Conservation (phyloP, 2,888 invertebrate species). For the Bellardia pandia region DNA sequence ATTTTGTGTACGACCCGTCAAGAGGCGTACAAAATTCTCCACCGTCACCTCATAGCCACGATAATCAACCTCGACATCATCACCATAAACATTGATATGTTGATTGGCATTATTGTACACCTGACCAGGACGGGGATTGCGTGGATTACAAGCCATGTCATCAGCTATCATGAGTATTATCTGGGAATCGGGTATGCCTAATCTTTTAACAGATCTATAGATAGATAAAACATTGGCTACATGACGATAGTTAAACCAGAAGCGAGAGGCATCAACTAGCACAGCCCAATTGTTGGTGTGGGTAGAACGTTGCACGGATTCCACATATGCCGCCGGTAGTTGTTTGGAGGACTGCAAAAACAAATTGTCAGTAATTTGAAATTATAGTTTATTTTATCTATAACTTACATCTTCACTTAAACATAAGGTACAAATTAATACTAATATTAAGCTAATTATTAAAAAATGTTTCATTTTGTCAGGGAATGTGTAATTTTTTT, state of each 20-base stretch:
- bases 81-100: slow-evolving; percentile 99
- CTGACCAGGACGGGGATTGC: slow-evolving; percentile 98
- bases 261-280: slow-evolving; percentile 98
- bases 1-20: slow-evolving; percentile 96
- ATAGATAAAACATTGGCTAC: slow-evolving; percentile 99
- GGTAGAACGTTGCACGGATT: slow-evolving; percentile 80
- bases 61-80: slow-evolving; percentile 99
- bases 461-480: slow-evolving; percentile 23
- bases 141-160: slow-evolving; percentile 99
- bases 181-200: slow-evolving; percentile 99
- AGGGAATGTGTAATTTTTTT: not conserved
- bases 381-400: not conserved
- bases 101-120: slow-evolving; percentile 99
- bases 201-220: slow-evolving; percentile 97
- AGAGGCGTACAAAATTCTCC: slow-evolving; percentile 97
- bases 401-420: slow-evolving; percentile 53
- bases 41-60: slow-evolving; percentile 98
- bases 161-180: slow-evolving; percentile 99
- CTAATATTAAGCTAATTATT: slow-evolving; percentile 26
- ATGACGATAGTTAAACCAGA: slow-evolving; percentile 99
- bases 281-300: slow-evolving; percentile 99
- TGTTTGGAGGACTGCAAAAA: slow-evolving; percentile 53
- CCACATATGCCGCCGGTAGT: slow-evolving; percentile 81
- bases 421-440: slow-evolving; percentile 1
- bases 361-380: not conserved